Conservation (phyloP, 1,140 invertebrate species). For the Drosophila suzukii region DNA sequence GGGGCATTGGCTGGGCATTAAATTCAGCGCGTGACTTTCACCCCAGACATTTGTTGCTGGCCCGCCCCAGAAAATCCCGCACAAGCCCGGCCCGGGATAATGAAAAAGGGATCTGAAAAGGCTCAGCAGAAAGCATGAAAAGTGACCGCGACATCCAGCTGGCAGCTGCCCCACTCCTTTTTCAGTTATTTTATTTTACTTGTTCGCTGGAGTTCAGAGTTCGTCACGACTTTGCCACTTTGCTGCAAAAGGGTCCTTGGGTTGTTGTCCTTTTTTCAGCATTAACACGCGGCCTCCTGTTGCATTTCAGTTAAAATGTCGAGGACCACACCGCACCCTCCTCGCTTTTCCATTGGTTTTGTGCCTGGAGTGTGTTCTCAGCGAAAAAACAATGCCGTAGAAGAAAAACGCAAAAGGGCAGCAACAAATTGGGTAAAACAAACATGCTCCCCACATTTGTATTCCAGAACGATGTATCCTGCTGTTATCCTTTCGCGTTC, state of each 20-base stretch:
- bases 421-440: slow-evolving; percentile 51
- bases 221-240: slow-evolving; percentile 64
- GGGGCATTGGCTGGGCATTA: slow-evolving; percentile 59
- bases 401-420: slow-evolving; percentile 41
- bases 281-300: slow-evolving; percentile 70
- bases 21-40: slow-evolving; percentile 40
- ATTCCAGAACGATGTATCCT: slow-evolving; percentile 36
- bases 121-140: slow-evolving; percentile 66
- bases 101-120: slow-evolving; percentile 47
- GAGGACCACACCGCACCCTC: slow-evolving; percentile 4
- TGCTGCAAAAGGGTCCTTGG: slow-evolving; percentile 47
- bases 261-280: slow-evolving; percentile 57
- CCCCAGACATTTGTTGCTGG: slow-evolving; percentile 35
- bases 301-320: slow-evolving; percentile 61
- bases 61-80: not conserved
- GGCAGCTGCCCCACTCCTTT: slow-evolving; percentile 11
- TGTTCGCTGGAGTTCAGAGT: slow-evolving; percentile 33
- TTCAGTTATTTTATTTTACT: not conserved
- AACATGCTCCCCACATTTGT: slow-evolving; percentile 45
- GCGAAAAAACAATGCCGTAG: slow-evolving; percentile 38
- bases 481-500: slow-evolving; percentile 57
- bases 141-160: slow-evolving; percentile 51
- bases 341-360: slow-evolving; percentile 40
- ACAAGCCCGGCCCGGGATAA: slow-evolving; percentile 7
- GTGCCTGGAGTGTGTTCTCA: slow-evolving; percentile 42